Evolutionary conservation across 2,797 vertebrate species (phyloP), one percentile per base, ranked within the genome.

Genomic region (Halcyon smyrnensis): DNA sequence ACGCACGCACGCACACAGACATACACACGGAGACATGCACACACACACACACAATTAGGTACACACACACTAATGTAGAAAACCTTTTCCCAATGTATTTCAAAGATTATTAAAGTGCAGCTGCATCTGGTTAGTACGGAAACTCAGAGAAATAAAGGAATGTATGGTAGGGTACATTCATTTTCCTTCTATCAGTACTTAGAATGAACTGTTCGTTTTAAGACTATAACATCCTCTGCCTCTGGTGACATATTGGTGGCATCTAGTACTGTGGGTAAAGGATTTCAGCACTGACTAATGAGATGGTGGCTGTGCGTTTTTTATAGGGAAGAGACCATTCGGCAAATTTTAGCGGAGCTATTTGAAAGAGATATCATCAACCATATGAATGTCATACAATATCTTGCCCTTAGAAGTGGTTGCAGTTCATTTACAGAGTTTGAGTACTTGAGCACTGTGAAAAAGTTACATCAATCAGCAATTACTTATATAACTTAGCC

Each of bases 211-310:
- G 84, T 85, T 95, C 70, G 1, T 75, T 91, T 96, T 89, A 81
- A 78, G 75, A 82, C 77, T 93, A 25, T 86, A 84, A 74, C 87
- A 93, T 93, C 59, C 18, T 60, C n/a, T 68, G 91, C 82, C 48
- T 93, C 79, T 94, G 73, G 67, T 96, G 94, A 96, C 94, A 93
- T 96, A 96, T 96, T 90, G 90, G 96, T 95, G 88, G 92, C 81
- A 96, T 93, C 93, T 67, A 84, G 85, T 80, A 77, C 57, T 54
- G 48, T 84, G 95, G 84, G 87, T 89, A 97, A 96, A 78, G 65
- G 65, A 91, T 79, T 91, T 84, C 68, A 64, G 75, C 34, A 53
- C 67, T 80, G 79, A 89, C 81, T 81, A 88, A 84, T 65, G 56
- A 91, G 84, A 65, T 34, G 73, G 86, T 39, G 11, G 41, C 79